phyloP scores from a whole-genome alignment of 2,888 invertebrate species.

The Coenonympha glycerion region DNA sequence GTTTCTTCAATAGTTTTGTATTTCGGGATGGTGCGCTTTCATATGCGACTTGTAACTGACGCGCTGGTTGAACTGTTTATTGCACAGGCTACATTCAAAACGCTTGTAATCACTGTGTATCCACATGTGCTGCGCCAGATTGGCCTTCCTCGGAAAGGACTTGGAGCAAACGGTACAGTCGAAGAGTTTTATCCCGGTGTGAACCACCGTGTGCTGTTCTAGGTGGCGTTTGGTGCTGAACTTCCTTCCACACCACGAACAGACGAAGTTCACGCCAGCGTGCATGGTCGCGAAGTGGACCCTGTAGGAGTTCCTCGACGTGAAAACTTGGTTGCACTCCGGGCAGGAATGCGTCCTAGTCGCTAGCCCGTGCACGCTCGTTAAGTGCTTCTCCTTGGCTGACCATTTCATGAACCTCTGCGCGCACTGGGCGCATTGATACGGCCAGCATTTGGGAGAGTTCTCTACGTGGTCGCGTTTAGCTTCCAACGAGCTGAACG shows the following conservation, averaged over 20 bases:
- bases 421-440: conserved; percentile 38
- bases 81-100: conserved; percentile 48
- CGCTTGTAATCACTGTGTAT: conserved; percentile 57
- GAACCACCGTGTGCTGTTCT: conserved; percentile 35
- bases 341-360: conserved; percentile 36
- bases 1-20: conserved; percentile 27
- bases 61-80: conserved; percentile 59
- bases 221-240: conserved; percentile 34
- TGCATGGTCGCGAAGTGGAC: conserved; percentile 40
- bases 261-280: conserved; percentile 32
- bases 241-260: conserved; percentile 34
- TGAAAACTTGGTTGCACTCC: conserved; percentile 39
- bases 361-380: conserved; percentile 34
- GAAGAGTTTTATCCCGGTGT: conserved; percentile 35
- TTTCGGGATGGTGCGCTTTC: conserved; percentile 51
- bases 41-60: conserved; percentile 52
- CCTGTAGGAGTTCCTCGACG: conserved; percentile 31
- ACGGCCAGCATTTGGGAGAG: conserved; percentile 38
- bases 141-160: conserved; percentile 53
- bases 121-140: conserved; percentile 59
- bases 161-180: conserved; percentile 41
- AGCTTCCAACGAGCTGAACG: conserved; percentile 35
- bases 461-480: conserved; percentile 35
- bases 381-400: conserved; percentile 37
- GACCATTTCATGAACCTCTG: conserved; percentile 39